Percentiles rank a stretch among this genome's conserved stretches.
These are phyloP conservation scores for Drosophila littoralis DNA, from an alignment of 1,140 invertebrate species.

Conservation along the genomic window DNA sequence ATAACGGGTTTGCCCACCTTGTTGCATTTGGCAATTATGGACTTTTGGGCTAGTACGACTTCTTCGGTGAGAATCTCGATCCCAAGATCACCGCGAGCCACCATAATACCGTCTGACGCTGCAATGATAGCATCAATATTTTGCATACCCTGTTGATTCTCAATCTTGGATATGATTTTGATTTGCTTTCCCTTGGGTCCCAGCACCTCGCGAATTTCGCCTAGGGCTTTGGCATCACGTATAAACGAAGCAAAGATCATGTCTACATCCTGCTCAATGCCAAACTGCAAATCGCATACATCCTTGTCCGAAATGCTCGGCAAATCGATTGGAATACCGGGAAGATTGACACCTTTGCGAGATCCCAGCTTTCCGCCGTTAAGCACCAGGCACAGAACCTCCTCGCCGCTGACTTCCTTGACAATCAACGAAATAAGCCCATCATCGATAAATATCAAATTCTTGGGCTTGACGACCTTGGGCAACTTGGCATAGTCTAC, in stretches of 20 bases:
- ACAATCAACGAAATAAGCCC: conserved; percentile 97
- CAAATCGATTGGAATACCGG: conserved; percentile 96
- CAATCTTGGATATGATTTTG: conserved; percentile 97
- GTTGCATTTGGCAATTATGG: conserved; percentile 96
- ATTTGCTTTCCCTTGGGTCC: conserved; percentile 96
- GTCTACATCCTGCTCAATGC: conserved; percentile 96
- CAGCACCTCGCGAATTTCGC: conserved; percentile 94
- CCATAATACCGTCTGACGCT: conserved; percentile 97
- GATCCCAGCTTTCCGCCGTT: conserved; percentile 98
- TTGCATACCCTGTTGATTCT: conserved; percentile 97
- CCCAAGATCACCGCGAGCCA: conserved; percentile 97
- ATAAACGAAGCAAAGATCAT: conserved; percentile 99
- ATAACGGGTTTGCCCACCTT: conserved; percentile 97
- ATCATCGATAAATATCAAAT: conserved; percentile 96
- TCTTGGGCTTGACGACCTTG: conserved; percentile 93
- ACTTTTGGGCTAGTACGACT: conserved; percentile 98
- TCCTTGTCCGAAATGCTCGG: conserved; percentile 99
- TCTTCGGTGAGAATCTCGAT: conserved; percentile 99
- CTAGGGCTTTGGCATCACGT: conserved; percentile 93
- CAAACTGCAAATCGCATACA: conserved; percentile 95
- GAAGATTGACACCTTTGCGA: conserved; percentile 97
- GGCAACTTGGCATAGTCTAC: conserved; percentile 94
- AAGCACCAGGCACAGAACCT: conserved; percentile 92
- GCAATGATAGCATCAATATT: conserved; percentile 97
- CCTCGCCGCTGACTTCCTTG: conserved; percentile 85